These are phyloP conservation scores for Danaus plexippus DNA, from an alignment of 1,140 invertebrate species.

Conservation along the genomic window DNA sequence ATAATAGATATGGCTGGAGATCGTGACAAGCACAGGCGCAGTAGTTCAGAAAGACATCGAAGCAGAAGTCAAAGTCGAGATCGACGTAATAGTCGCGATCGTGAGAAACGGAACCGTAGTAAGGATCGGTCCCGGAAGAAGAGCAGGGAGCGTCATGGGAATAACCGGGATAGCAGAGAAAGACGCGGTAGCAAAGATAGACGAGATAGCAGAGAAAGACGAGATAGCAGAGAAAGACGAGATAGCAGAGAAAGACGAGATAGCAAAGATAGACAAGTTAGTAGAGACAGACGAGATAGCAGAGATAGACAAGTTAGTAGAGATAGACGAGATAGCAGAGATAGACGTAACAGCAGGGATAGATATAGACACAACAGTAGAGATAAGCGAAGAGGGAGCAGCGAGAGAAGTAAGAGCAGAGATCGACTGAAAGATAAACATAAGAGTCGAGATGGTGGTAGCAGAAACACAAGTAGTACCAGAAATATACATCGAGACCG, in stretches of 20 bases:
- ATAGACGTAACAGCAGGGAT: slow-evolving; percentile 10
- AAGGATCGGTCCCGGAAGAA: slow-evolving; percentile 23
- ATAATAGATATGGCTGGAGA: slow-evolving; percentile 3
- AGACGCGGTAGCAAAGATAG: slow-evolving; percentile 15
- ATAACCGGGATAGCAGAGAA: slow-evolving; percentile 2
- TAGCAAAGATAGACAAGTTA: slow-evolving; percentile 8
- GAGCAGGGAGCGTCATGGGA: slow-evolving; percentile 18
- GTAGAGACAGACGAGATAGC: slow-evolving; percentile 6
- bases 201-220: slow-evolving; percentile 12
- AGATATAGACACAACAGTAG: slow-evolving; percentile 11
- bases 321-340: slow-evolving; percentile 14
- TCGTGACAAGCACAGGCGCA: slow-evolving; percentile 22
- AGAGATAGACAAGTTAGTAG: slow-evolving; percentile 18
- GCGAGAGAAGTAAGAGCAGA: slow-evolving; percentile 8
- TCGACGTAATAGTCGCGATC: slow-evolving; percentile 24
- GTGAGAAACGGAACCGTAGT: slow-evolving; percentile 22
- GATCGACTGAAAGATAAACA: slow-evolving; percentile 7
- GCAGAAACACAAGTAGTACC: background rate
- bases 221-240: slow-evolving; percentile 11
- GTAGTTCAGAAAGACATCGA: slow-evolving; percentile 24
- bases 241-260: slow-evolving; percentile 19
- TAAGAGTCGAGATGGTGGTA: too few species aligned
- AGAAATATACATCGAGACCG: slow-evolving; percentile 20
- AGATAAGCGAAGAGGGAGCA: slow-evolving; percentile 8
- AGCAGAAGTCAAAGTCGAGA: slow-evolving; percentile 25